Percentiles rank a stretch among this genome's conserved stretches.
Conservation (phyloP, 2,113 vertebrate species). For the Gallinago media region DNA sequence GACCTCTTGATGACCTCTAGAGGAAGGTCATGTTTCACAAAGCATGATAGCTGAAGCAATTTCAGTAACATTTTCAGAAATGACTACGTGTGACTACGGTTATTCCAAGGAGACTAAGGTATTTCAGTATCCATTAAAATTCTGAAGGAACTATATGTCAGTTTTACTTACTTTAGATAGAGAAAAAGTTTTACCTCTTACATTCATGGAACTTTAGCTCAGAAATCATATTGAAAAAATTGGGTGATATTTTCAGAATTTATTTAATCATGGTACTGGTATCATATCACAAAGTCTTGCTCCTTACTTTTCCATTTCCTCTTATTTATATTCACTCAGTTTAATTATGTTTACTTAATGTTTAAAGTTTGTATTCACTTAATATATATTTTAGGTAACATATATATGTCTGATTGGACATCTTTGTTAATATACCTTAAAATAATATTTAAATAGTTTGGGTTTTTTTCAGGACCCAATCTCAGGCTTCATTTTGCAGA, state of each 20-base stretch:
- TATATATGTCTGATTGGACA: neutral
- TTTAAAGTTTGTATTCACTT: neutral
- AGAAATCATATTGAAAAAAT: neutral
- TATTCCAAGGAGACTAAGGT: neutral
- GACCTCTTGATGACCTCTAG: neutral
- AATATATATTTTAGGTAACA: neutral
- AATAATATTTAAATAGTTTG: neutral
- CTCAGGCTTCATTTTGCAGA: neutral
- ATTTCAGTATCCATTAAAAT: constrained; percentile 9
- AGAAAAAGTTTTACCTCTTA: neutral
- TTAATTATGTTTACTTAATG: neutral
- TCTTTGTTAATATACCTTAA: neutral
- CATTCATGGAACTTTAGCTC: neutral
- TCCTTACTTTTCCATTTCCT: neutral
- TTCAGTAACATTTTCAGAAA: constrained; percentile 8
- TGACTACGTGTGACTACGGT: neutral
- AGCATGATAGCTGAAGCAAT: neutral
- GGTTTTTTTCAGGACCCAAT: neutral
- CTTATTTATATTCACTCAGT: neutral
- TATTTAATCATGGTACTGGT: neutral
- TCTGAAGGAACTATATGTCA: neutral
- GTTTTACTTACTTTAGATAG: neutral
- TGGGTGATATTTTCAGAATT: neutral
- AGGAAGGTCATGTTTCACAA: neutral
- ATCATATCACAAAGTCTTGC: neutral